Evolutionary conservation across 2,888 invertebrate species (phyloP), one percentile per base, ranked within the genome.

Genomic region (Lasioglossum marginatum): DNA sequence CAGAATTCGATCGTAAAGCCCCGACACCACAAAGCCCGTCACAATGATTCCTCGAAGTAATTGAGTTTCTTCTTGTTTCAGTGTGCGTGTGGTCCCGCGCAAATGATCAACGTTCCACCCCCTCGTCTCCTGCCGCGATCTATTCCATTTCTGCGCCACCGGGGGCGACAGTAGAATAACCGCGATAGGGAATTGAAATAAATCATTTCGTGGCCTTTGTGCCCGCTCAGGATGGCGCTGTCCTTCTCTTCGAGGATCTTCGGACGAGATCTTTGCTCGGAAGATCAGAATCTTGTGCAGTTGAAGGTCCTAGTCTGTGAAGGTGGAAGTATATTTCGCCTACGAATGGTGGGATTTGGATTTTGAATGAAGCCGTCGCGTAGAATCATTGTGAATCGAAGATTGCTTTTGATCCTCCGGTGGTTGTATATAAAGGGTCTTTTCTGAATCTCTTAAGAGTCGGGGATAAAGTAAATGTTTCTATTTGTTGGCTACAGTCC

Each of bases 1-100:
- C 89, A 88, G 90, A 89, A 90, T 91, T 91, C 86, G 89, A 90
- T 92, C 91, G 88, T 89, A 90, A 90, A 91, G 77, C 83, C 76
- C 63, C 31, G 14, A 27, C 14, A 14, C 4, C 4, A n/a, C 40
- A 37, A 37, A n/a, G 57, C 57, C 74, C 37, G 52, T 23, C 74
- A 37, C 85, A 88, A 80, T 88, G 85, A 82, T 85, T 86, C 83
- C 81, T 43, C 60, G 81, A 85, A 83, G 80, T 88, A 89, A 86
- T 89, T 81, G 82, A 78, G 76, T 81, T 79, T 83, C 82, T 81
- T 88, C 82, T 86, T 86, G 81, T 89, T 90, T 81, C 72, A 72
- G 75, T 82, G 77, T 79, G 77, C 76, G 52, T 57, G 75, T 57
- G 48, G 57, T 75, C 75, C 34, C 40, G 70, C 70, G 70, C 40